phyloP scores from a whole-genome alignment of 2,113 vertebrate species.

The Grammomys surdaster region DNA sequence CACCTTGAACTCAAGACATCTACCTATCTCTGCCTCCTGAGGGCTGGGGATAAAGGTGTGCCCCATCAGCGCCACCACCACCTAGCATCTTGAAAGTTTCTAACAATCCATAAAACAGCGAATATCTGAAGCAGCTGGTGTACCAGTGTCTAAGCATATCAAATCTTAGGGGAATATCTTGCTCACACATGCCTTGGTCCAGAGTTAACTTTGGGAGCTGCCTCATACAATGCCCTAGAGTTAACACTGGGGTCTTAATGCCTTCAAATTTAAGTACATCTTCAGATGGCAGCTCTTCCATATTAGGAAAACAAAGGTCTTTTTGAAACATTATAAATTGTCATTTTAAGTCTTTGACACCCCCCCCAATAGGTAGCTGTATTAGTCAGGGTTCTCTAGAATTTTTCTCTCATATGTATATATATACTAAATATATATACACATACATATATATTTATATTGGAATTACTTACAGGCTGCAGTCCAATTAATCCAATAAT shows the following conservation, averaged over 20 bases:
- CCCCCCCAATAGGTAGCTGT: neutral
- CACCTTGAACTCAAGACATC: neutral
- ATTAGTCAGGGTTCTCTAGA: too few species aligned
- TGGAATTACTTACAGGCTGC: too few species aligned
- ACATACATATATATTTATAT: too few species aligned
- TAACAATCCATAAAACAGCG: neutral
- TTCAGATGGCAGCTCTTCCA: neutral
- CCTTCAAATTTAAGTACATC: neutral
- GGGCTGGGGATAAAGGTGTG: neutral
- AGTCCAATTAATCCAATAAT: too few species aligned
- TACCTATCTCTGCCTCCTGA: neutral
- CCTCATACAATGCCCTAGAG: neutral
- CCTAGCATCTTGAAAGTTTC: neutral
- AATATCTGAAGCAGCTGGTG: neutral
- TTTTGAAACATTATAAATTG: neutral
- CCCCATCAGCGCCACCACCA: neutral
- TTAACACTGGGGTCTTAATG: neutral
- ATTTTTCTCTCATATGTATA: too few species aligned
- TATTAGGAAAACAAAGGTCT: conserved; percentile 33
- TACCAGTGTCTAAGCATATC: neutral
- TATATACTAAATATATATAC: too few species aligned
- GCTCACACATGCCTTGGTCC: neutral
- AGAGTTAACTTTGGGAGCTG: neutral
- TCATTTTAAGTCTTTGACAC: neutral
- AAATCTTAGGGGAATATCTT: neutral